A percentile compares a stretch with the other conserved stretches of the same genome.
Conservation (phyloP, 1,140 invertebrate species). For the Brevipalpus yothersi region DNA sequence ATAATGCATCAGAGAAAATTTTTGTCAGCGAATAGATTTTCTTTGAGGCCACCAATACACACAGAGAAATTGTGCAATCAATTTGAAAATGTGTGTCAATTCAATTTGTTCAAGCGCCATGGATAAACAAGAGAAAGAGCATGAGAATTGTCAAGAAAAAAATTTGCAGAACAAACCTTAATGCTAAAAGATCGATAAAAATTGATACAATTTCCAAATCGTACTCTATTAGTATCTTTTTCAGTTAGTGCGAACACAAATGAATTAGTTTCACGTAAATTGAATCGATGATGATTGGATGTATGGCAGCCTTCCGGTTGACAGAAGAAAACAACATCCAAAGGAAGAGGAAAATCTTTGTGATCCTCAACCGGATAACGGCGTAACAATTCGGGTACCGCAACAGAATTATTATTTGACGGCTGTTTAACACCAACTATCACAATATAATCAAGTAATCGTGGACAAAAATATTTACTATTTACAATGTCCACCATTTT, state of each 20-base stretch:
- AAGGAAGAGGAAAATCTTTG: conserved; percentile 73
- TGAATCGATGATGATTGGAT: conserved; percentile 57
- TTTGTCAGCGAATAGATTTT: too few relatives aligned
- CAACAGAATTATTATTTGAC: conserved; percentile 11
- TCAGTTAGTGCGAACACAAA: conserved; percentile 97
- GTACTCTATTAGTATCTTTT: conserved; percentile 65
- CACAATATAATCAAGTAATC: conserved; percentile 67
- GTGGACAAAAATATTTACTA: conserved; percentile 22
- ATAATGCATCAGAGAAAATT: too few relatives aligned
- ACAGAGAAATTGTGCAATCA: too few relatives aligned
- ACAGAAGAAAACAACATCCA: conserved; percentile 98
- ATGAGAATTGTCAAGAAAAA: background rate
- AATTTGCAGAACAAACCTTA: conserved; percentile 23
- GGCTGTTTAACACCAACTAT: conserved; percentile 56
- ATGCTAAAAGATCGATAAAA: conserved; percentile 68
- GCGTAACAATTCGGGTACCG: conserved; percentile 67
- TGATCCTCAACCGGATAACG: conserved; percentile 94
- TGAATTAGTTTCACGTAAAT: conserved; percentile 63
- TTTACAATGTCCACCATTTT: background rate
- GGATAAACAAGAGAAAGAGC: background rate
- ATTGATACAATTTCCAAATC: conserved; percentile 87
- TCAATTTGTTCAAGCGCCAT: background rate
- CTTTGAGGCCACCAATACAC: too few relatives aligned
- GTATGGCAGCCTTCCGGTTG: conserved; percentile 83
- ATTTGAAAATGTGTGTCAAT: too few relatives aligned